Evolutionary conservation across 2,113 vertebrate genomes (phyloP), one percentile per base, ranked within the genome.

Genomic region (Dasypus novemcinctus): DNA sequence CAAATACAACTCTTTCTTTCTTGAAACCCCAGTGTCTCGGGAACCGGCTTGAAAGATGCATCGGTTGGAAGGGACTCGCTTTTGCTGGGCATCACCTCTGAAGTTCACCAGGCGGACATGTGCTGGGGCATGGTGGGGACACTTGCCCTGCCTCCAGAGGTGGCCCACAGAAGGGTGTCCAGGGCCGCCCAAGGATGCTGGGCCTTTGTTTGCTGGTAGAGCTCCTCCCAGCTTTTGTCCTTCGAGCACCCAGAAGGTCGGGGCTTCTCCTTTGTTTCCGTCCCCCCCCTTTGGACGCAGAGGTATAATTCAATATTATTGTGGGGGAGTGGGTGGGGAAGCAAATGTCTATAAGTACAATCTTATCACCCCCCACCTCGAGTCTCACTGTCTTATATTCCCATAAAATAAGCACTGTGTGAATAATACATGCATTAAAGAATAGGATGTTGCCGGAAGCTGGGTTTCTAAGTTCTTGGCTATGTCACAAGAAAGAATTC

Each of bases 61-160:
- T 49, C 11, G 46, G 46, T 7, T 10, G 46, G 8, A 49, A 49
- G 46, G 46, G 11, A 49, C 46, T 49, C 8, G 8, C 46, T 49
- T 49, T 49, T 49, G 46, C 46, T 49, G 8, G 46, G 46, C 11
- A 49, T 9, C 46, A 49, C 68, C 95, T 93, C 4, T 52, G 84
- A 97, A 84, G 79, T 91, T 97, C 97, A 98, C 82, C 82, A 97
- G 95, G 7, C n/a, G 96, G 78, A 81, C 85, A 12, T 17, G 0
- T 97, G 80, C 90, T 92, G 97, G 76, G 84, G 80, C 20, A 54
- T 54, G 15, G 15, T 54, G 54, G 54, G 12, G 54, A 18, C 54
- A 17, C 54, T 54, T 17, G 71, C 7, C 83, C 72, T 95, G 0
- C 0, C 4, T 75, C 90, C 64, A 23, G 4, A 52, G 23, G 31